Base-by-base conservation (phyloP, 2,888 invertebrate species). In the Siphonodentalium dalli region DNA sequence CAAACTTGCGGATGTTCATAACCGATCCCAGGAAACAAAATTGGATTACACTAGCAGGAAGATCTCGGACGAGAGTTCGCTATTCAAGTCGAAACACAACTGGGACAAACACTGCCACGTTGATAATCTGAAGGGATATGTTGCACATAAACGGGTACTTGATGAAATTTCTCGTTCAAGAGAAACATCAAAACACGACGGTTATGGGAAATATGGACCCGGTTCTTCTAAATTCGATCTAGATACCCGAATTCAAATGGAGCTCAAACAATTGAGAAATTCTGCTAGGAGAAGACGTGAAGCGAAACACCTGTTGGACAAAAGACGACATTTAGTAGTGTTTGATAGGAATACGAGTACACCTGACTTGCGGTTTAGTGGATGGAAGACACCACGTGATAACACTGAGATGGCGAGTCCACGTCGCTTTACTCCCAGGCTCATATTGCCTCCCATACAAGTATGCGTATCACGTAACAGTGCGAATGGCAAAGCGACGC, bases 1-100 rank as follows among this genome's bases (percentile, higher is more conserved):
- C 9, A 64, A 63, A 40, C 65, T 69, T 41, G 66, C 70, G 9
- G 68, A 67, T 33, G 73, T 71, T 21, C 60, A 69, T 8, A 73
- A 73, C 54, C 60, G 69, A 27, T 63, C 65, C 1, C 68, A 68
- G 38, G 66, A 64, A 9, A 62, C 68, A 6, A 61, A 63, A 42
- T 61, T 65, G 21, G 51, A 57, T 4, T 57, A 56, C 26, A 56
- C 59, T 3, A 64, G 65, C 40, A 66, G 59, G 37, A 65, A 68
- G 33, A 68, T 73, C 8, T 58, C 68, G 28, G 63, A 67, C 0
- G 69, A 61, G 29, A 63, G 57, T 48, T 56, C 66, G 18, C 58
- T 73, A 23, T 73, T 69, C 54, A 55, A 64, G 6, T 54, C 64
- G 49, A 68, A 68, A 51, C 61, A 59, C 43, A 66, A 64, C 15